These are phyloP conservation scores for Parazoanthus swiftii DNA, from an alignment of 92 coral and sea anemone species.

Conservation along the genomic window DNA sequence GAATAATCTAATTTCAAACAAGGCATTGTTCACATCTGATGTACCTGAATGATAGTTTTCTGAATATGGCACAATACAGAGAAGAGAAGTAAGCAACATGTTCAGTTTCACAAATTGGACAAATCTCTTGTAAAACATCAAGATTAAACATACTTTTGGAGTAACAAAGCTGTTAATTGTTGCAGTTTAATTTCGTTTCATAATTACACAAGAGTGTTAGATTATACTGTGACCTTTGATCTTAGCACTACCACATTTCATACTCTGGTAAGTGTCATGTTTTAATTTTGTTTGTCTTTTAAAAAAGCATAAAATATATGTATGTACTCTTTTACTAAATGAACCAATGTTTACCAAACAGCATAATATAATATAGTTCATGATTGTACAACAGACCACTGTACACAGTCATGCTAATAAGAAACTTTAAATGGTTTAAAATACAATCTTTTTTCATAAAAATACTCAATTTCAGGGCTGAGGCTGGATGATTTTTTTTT, in stretches of 20 bases:
- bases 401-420: too few species aligned
- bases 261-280: too few species aligned
- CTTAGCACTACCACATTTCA: background rate
- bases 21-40: background rate
- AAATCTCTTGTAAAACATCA: background rate
- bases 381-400: too few species aligned
- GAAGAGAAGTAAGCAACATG: background rate
- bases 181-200: background rate
- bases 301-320: too few species aligned
- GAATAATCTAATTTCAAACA: background rate
- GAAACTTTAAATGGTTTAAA: too few species aligned
- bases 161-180: background rate
- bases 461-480: too few species aligned
- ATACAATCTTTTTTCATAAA: too few species aligned
- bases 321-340: too few species aligned
- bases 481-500: too few species aligned
- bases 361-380: too few species aligned
- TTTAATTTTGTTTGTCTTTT: too few species aligned
- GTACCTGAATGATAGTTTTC: background rate
- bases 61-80: background rate
- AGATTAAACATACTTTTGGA: background rate
- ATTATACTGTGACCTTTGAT: background rate
- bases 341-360: too few species aligned
- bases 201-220: background rate
- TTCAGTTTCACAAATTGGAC: background rate